Base-by-base conservation (phyloP, 2,797 vertebrate genomes). In the Phrynocephalus forsythii region DNA sequence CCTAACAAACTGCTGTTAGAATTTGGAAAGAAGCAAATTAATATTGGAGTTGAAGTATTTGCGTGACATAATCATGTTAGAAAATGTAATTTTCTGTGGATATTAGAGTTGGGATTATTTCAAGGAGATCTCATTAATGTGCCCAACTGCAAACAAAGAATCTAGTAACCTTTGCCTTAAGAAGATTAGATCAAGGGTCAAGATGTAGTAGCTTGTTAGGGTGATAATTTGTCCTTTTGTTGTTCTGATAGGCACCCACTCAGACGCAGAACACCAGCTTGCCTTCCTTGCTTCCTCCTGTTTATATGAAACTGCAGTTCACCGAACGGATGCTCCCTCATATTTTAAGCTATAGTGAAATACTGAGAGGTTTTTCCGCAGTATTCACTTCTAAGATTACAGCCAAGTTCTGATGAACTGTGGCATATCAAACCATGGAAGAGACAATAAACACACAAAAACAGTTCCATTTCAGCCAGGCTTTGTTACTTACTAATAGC, bases 11-110 rank as follows among this genome's bases (percentile, higher is more conserved):
- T 93, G 75, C 80, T 94, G 66, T 79, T 93, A 73, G 91, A 93
- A 95, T 94, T 88, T 86, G 81, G 68, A 94, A 83, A 92, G 90
- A 96, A 94, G 92, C 84, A 94, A 44, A 93, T 94, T 95, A 95
- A 88, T 93, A 88, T 85, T 86, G 88, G 90, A 95, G 88, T 84
- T 93, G 88, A 44, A 84, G 71, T 79, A 83, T 94, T 96, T 89
- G 73, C 94, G 87, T 96, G 95, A 94, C 93, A 95, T 33, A 94
- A 96, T 96, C 95, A 95, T 0, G 0, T 85, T 94, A 82, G 91
- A 94, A 96, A 96, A 95, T 96, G 91, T 95, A 94, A 96, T 96
- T 96, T 96, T 94, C 93, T 52, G 86, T 95, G 91, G 88, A 75
- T 95, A 93, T 95, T 95, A 94, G 91, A 94, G 93, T 91, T 85